Evolutionary conservation across 2,113 vertebrate genomes (phyloP).

Genomic region (Raja brachyura): DNA sequence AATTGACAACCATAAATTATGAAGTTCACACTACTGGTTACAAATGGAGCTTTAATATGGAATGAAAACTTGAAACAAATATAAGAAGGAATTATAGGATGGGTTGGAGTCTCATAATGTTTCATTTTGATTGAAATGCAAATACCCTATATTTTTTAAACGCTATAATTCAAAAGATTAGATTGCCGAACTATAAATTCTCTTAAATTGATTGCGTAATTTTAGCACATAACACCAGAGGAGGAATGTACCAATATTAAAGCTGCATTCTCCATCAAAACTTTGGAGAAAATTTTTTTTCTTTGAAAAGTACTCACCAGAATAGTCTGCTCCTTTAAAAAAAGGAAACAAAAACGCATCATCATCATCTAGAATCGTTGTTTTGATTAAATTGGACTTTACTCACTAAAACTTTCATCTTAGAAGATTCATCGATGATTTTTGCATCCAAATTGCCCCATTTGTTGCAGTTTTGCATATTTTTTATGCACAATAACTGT

Average conservation of each 20-base stretch:
- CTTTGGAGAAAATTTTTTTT: constrained; percentile 25
- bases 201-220: background rate
- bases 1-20: constrained; percentile 8
- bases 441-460: constrained; percentile 11
- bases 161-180: background rate
- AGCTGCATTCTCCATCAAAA: constrained; percentile 35
- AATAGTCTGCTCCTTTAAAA: constrained; percentile 38
- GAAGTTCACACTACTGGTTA: constrained; percentile 15
- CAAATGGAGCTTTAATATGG: constrained; percentile 38
- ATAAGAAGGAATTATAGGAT: background rate
- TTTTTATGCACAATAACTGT: background rate
- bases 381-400: constrained; percentile 28
- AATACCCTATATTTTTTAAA: background rate
- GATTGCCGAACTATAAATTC: background rate
- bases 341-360: constrained; percentile 35
- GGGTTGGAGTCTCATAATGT: background rate
- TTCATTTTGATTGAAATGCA: background rate
- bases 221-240: background rate
- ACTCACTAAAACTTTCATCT: background rate
- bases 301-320: constrained; percentile 26
- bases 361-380: constrained; percentile 35
- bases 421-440: background rate
- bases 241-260: constrained; percentile 37
- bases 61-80: background rate
- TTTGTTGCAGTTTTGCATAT: background rate